phyloP scores from a whole-genome alignment of 1,140 invertebrate genomes.

The Euborellia annulipes region DNA sequence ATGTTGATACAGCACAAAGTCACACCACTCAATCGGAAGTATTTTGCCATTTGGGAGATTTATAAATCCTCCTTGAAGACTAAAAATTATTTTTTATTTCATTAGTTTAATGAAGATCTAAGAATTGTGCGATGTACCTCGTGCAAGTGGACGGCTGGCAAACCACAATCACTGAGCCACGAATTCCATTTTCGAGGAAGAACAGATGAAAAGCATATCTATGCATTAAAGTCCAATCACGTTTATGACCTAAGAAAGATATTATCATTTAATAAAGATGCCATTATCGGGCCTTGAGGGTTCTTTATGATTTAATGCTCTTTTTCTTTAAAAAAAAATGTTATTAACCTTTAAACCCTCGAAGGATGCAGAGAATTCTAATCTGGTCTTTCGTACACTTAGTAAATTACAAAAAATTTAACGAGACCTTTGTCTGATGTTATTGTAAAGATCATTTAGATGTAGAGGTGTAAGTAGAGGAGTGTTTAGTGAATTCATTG shows the following conservation, averaged over 20 bases:
- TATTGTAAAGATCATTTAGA: too few relatives aligned
- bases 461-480: too few relatives aligned
- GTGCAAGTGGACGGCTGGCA: conserved; percentile 46
- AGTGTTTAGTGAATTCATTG: too few relatives aligned
- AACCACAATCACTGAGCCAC: conserved; percentile 42
- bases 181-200: conserved; percentile 41
- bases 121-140: conserved; percentile 26
- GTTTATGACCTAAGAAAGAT: conserved; percentile 32
- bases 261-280: too few relatives aligned
- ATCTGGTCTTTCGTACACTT: too few relatives aligned
- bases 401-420: too few relatives aligned
- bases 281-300: too few relatives aligned
- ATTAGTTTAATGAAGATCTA: not conserved
- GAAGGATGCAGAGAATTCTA: too few relatives aligned
- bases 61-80: conserved; percentile 47
- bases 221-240: conserved; percentile 54
- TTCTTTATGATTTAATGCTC: too few relatives aligned
- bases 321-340: too few relatives aligned
- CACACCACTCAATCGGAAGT: conserved; percentile 37
- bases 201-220: conserved; percentile 54
- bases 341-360: too few relatives aligned
- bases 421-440: too few relatives aligned
- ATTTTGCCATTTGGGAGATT: conserved; percentile 36
- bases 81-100: conserved; percentile 17
- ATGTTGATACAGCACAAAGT: conserved; percentile 42